A percentile compares a stretch with the other conserved stretches of the same genome.
Conservation (phyloP, 1,140 invertebrate genomes). For the Schmidtea mediterranea region DNA sequence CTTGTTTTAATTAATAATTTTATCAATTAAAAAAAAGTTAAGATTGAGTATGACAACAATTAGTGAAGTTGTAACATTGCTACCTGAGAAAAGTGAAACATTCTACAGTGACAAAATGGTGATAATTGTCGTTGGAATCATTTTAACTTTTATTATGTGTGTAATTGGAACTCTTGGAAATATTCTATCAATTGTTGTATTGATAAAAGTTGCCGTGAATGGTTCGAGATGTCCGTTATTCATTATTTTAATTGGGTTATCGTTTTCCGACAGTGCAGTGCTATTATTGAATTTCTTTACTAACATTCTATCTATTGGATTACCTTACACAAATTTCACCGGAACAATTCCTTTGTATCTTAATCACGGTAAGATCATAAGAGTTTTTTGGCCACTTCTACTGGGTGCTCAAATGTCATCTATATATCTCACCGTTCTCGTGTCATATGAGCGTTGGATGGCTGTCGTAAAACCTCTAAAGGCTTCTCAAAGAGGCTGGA, state of each 20-base stretch:
- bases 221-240: not conserved
- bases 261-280: not conserved
- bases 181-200: not conserved
- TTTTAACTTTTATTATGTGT: not conserved
- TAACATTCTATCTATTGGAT: not conserved
- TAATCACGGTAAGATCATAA: not conserved
- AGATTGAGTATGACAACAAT: not conserved
- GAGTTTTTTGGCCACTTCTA: not conserved
- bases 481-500: not conserved
- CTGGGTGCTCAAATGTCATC: not conserved
- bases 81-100: too few relatives aligned
- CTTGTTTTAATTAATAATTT: constrained; percentile 6
- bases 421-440: constrained; percentile 1
- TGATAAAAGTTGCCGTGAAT: not conserved
- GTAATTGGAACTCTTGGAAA: constrained; percentile 2
- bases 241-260: not conserved
- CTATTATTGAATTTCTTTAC: not conserved
- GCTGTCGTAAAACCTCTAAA: constrained; percentile 1
- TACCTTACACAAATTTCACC: not conserved
- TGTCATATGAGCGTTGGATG: constrained; percentile 3
- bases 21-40: constrained; percentile 2
- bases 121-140: not conserved
- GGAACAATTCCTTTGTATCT: not conserved
- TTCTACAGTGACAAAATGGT: too few relatives aligned
- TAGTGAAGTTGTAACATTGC: too few relatives aligned